Percentiles rank a stretch among this genome's conserved stretches.
Evolutionary conservation across 2,113 vertebrate genomes (phyloP).

Genomic region (Hemiprocne comata): DNA sequence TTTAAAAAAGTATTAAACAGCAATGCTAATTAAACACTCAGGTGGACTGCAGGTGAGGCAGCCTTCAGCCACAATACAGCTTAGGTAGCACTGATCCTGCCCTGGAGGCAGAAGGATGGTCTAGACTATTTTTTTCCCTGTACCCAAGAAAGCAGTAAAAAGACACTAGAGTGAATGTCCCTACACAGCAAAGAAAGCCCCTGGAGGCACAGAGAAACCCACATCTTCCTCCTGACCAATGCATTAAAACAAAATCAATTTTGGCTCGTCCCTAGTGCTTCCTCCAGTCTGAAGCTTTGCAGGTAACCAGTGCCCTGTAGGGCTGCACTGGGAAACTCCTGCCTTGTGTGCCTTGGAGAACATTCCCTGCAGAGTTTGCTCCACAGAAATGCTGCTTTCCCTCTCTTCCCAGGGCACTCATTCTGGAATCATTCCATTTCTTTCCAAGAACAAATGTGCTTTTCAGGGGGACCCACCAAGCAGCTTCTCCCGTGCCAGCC

Average conservation of each 20-base stretch:
- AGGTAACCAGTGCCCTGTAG: accelerated
- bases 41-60: background rate
- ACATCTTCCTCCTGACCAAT: background rate
- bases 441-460: background rate
- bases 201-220: background rate
- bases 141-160: background rate
- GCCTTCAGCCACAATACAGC: background rate
- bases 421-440: background rate
- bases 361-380: background rate
- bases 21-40: background rate
- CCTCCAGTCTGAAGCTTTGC: background rate
- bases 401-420: background rate
- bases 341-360: background rate
- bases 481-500: background rate
- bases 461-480: background rate
- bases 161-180: background rate
- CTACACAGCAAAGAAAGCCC: background rate
- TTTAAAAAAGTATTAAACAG: background rate
- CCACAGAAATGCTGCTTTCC: background rate
- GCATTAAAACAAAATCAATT: background rate
- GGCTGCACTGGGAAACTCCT: background rate
- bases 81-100: background rate
- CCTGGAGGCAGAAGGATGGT: background rate
- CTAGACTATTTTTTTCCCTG: background rate
- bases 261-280: accelerated